phyloP scores from a whole-genome alignment of 2,888 invertebrate genomes.

The Spodoptera littoralis region DNA sequence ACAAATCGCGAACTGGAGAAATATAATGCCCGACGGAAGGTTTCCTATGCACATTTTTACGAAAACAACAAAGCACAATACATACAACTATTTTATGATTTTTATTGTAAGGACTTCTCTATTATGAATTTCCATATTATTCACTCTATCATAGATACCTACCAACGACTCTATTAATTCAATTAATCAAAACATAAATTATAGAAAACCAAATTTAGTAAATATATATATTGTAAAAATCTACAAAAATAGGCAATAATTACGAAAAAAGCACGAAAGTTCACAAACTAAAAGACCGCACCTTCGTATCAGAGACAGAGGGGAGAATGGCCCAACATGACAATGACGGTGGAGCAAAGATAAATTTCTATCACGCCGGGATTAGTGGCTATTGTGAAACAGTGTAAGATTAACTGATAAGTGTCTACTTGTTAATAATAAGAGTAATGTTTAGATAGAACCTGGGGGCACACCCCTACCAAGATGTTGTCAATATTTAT shows the following conservation, averaged over 20 bases:
- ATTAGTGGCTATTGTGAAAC: constrained; percentile 84
- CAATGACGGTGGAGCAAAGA: constrained; percentile 81
- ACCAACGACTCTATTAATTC: no score
- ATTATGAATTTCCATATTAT: no score
- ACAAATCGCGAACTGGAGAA: constrained; percentile 6
- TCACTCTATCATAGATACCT: no score
- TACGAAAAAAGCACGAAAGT: constrained; percentile 1
- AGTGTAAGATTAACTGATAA: constrained; percentile 88
- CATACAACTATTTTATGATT: no score
- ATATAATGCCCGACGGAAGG: background rate
- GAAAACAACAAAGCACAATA: background rate
- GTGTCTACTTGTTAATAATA: constrained; percentile 87
- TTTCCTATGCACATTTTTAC: background rate
- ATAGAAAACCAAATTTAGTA: background rate
- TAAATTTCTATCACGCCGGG: constrained; percentile 86
- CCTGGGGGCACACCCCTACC: constrained; percentile 54
- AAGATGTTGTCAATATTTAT: constrained; percentile 74
- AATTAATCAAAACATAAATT: no score
- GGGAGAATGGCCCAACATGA: constrained; percentile 71
- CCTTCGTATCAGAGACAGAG: constrained; percentile 49
- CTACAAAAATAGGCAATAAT: constrained; percentile 2
- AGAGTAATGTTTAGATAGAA: constrained; percentile 78
- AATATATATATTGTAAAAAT: background rate
- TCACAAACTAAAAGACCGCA: constrained; percentile 11
- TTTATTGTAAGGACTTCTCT: no score